Percentiles rank a stretch among this genome's conserved stretches.
phyloP scores from a whole-genome alignment of 1,140 invertebrate genomes.

The Dendrolimus punctatus region DNA sequence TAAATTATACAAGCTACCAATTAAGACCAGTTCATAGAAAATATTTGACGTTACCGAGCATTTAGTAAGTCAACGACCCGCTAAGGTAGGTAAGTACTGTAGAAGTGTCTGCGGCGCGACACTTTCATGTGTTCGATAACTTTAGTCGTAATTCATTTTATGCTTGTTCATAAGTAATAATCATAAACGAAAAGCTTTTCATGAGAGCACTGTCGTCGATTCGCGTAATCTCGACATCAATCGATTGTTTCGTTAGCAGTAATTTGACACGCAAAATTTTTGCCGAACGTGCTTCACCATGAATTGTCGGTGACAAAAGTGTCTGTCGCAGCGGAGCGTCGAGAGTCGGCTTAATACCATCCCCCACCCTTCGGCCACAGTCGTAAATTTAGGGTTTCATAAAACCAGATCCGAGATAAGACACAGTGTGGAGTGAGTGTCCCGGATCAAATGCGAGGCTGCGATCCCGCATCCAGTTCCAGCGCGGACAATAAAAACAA shows the following conservation, averaged over 20 bases:
- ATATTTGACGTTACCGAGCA: no score
- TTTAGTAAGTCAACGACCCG: no score
- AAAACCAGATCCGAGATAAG: slow-evolving; percentile 71
- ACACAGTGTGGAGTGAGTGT: slow-evolving; percentile 63
- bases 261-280: slow-evolving; percentile 57
- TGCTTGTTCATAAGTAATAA: slow-evolving; percentile 12
- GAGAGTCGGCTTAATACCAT: slow-evolving; percentile 55
- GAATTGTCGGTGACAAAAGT: slow-evolving; percentile 66
- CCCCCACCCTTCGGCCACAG: slow-evolving; percentile 58
- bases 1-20: no score
- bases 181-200: slow-evolving; percentile 14
- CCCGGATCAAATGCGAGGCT: slow-evolving; percentile 66
- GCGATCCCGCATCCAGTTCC: slow-evolving; percentile 30
- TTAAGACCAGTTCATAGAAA: no score
- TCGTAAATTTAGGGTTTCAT: slow-evolving; percentile 72
- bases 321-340: slow-evolving; percentile 50
- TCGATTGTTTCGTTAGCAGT: slow-evolving; percentile 20
- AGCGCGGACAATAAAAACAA: slow-evolving; percentile 65
- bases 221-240: slow-evolving; percentile 41
- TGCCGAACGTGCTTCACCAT: slow-evolving; percentile 56
- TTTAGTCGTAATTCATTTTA: not conserved
- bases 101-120: no score
- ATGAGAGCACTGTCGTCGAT: slow-evolving; percentile 19
- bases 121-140: no score
- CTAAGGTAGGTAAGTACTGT: no score